Percentiles rank a stretch among this genome's conserved stretches.
Conservation (phyloP, 2,888 invertebrate species). For the Heliconius charithonia region DNA sequence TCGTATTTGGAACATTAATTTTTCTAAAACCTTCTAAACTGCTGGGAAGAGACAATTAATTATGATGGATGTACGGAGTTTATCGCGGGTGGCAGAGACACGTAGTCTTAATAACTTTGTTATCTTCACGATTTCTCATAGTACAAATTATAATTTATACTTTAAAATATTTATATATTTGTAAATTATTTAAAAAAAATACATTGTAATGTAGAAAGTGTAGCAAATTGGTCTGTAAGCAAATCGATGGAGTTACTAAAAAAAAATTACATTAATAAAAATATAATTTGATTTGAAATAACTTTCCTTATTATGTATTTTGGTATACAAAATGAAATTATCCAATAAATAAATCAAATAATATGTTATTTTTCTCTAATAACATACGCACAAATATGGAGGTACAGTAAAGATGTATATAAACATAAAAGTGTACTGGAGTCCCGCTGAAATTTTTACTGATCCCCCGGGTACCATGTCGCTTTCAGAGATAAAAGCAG, state of each 20-base stretch:
- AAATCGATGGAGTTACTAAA: neutral
- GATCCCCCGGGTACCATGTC: slow-evolving; percentile 47
- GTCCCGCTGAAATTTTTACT: slow-evolving; percentile 51
- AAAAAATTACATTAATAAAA: too few species aligned
- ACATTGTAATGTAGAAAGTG: too few species aligned
- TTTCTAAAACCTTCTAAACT: slow-evolving; percentile 56
- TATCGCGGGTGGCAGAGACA: slow-evolving; percentile 26
- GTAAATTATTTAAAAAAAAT: neutral
- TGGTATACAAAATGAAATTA: neutral
- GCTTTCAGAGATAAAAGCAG: slow-evolving; percentile 49
- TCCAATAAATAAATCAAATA: neutral
- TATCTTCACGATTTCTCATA: slow-evolving; percentile 16
- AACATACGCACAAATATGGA: neutral
- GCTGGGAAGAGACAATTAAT: slow-evolving; percentile 79
- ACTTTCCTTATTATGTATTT: neutral
- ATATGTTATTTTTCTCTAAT: neutral
- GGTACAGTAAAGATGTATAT: slow-evolving; percentile 16
- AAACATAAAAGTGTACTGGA: slow-evolving; percentile 43
- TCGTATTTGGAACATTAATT: slow-evolving; percentile 5
- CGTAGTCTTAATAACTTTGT: slow-evolving; percentile 19
- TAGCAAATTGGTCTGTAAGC: neutral
- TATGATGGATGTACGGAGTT: slow-evolving; percentile 74
- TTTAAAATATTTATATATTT: neutral
- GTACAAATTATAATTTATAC: neutral
- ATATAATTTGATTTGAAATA: neutral